Evolutionary conservation across 1,140 invertebrate species (phyloP).

Genomic region (Telenomus remus): DNA sequence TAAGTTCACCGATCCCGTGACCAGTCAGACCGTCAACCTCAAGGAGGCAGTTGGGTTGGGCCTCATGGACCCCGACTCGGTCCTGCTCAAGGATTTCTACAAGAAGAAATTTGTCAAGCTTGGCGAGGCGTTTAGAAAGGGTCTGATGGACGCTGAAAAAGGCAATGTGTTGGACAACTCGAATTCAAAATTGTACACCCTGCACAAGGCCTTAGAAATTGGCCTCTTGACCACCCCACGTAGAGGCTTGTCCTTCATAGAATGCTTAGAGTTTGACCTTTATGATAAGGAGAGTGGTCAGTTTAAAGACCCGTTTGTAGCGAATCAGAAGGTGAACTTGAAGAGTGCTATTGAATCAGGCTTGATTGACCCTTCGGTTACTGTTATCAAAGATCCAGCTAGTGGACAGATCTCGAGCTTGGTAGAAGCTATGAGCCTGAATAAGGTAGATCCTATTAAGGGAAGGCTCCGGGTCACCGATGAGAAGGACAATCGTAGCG

Average conservation of each 20-base stretch:
- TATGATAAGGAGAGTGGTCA: constrained; percentile 87
- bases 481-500: constrained; percentile 78
- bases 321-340: constrained; percentile 81
- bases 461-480: constrained; percentile 81
- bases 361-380: constrained; percentile 89
- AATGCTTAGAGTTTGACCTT: constrained; percentile 87
- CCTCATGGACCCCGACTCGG: constrained; percentile 90
- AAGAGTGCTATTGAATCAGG: constrained; percentile 85
- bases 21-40: constrained; percentile 83
- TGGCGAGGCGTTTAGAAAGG: constrained; percentile 89
- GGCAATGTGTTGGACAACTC: constrained; percentile 88
- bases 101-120: constrained; percentile 89
- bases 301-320: constrained; percentile 87
- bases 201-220: constrained; percentile 84
- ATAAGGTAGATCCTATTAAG: constrained; percentile 84
- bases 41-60: constrained; percentile 89
- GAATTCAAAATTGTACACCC: constrained; percentile 85
- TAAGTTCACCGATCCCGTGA: constrained; percentile 84
- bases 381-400: constrained; percentile 87
- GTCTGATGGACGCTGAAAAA: constrained; percentile 90
- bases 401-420: constrained; percentile 85
- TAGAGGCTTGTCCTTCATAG: constrained; percentile 86
- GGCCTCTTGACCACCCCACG: constrained; percentile 85
- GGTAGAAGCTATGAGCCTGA: constrained; percentile 84
- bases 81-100: constrained; percentile 89